phyloP scores from a whole-genome alignment of 2,797 vertebrate genomes.

The Anolis apletophallus region DNA sequence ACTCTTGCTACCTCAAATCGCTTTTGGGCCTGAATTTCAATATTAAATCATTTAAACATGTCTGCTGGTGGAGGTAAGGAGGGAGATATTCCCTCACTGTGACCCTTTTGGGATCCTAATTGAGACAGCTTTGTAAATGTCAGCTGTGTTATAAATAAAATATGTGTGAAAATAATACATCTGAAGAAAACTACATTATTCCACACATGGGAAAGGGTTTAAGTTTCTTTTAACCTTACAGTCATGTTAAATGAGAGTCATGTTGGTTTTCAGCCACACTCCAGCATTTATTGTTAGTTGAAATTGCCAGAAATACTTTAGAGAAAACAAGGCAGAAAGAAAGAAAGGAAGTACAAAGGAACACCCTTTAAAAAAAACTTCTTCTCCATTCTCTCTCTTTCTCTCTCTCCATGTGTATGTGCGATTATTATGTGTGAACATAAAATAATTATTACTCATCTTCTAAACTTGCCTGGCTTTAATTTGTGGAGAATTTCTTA shows the following conservation, averaged over 20 bases:
- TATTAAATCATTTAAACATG: slow-evolving; percentile 2
- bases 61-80: not conserved
- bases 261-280: slow-evolving; percentile 30
- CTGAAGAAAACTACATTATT: slow-evolving; percentile 32
- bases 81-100: not conserved
- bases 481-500: slow-evolving; percentile 63
- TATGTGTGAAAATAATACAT: slow-evolving; percentile 16
- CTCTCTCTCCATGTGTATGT: not conserved
- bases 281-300: slow-evolving; percentile 34
- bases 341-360: slow-evolving; percentile 38
- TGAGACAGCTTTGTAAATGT: slow-evolving; percentile 60
- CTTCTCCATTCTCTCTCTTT: not conserved
- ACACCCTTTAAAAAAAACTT: not conserved
- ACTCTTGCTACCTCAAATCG: not conserved
- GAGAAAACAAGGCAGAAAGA: slow-evolving; percentile 40
- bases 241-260: slow-evolving; percentile 42
- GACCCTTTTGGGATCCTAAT: slow-evolving; percentile 44
- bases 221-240: slow-evolving; percentile 26
- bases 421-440: not conserved
- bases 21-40: not conserved
- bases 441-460: slow-evolving; percentile 23
- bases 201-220: slow-evolving; percentile 31
- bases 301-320: slow-evolving; percentile 39
- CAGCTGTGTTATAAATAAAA: slow-evolving; percentile 55
- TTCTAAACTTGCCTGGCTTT: slow-evolving; percentile 57